Conservation (phyloP, 2,113 vertebrate genomes). For the Nymphicus hollandicus region DNA sequence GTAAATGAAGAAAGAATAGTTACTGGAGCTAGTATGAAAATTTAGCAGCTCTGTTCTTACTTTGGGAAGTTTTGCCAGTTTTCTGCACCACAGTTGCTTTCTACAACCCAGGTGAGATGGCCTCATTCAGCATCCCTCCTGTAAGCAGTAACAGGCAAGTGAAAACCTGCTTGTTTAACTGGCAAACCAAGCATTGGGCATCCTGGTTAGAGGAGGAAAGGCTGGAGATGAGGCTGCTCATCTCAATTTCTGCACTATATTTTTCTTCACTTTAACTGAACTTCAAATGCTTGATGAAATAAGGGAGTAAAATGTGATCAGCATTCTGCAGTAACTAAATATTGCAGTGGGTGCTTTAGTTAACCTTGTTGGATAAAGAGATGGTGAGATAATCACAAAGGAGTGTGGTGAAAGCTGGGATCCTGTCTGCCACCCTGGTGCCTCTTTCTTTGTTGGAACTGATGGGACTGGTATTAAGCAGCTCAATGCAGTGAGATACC, state of each 20-base stretch:
- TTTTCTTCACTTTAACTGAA: not conserved
- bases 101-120: not conserved
- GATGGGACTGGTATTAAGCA: not conserved
- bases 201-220: not conserved
- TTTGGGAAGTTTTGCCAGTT: not conserved
- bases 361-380: not conserved
- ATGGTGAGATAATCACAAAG: not conserved
- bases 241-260: not conserved
- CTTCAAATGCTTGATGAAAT: not conserved
- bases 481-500: not conserved
- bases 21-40: not conserved
- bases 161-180: not conserved
- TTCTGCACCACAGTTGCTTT: not conserved
- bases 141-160: not conserved
- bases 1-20: not conserved
- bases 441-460: not conserved
- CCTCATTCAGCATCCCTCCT: not conserved
- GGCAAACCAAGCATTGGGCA: not conserved
- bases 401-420: not conserved
- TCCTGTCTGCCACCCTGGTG: not conserved
- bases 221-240: not conserved
- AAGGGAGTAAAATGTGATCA: not conserved
- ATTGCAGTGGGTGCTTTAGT: not conserved
- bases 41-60: not conserved
- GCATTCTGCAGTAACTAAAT: not conserved